A percentile compares a stretch with the other conserved stretches of the same genome.
Conservation (phyloP, 35 echinoderm and acorn worm genomes). For the Chiridota heheva region DNA sequence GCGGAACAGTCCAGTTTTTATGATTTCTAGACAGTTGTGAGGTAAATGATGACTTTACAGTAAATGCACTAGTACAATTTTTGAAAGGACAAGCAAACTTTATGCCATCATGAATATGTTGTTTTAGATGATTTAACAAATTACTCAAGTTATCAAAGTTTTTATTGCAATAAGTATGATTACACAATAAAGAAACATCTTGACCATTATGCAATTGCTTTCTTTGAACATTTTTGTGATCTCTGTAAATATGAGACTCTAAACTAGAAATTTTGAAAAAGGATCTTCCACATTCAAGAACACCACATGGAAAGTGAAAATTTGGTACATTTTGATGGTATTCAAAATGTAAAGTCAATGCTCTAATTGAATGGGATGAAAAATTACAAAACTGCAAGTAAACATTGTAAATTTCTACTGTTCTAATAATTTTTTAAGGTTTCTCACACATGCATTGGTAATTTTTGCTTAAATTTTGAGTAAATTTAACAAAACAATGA, state of each 20-base stretch:
- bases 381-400: background rate
- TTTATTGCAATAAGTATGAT: background rate
- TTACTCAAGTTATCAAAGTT: background rate
- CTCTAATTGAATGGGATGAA: background rate
- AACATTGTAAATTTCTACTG: background rate
- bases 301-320: background rate
- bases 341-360: background rate
- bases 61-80: background rate
- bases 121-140: background rate
- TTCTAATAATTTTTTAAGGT: no score
- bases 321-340: background rate
- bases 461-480: no score
- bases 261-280: background rate
- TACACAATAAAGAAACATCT: background rate
- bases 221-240: background rate
- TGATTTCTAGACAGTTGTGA: background rate
- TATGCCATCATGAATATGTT: background rate
- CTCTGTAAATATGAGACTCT: background rate
- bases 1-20: background rate
- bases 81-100: background rate
- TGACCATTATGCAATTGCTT: background rate
- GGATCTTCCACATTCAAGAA: background rate
- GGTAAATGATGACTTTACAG: background rate
- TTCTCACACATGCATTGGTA: no score
- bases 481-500: no score